phyloP scores from a whole-genome alignment of 2,113 vertebrate genomes.

The Datnioides undecimradiatus region DNA sequence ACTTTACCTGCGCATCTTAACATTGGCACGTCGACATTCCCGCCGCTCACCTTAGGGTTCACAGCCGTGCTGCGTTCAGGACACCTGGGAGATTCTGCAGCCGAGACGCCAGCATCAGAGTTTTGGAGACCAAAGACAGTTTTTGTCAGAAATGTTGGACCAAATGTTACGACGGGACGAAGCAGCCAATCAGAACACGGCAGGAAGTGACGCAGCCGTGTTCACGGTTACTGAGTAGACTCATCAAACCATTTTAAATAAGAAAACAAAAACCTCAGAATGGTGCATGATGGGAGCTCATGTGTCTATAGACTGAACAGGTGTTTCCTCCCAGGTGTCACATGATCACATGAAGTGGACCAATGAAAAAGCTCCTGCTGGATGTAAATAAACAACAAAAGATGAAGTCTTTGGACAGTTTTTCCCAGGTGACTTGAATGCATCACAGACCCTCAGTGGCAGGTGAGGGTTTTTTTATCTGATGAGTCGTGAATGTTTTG shows the following conservation, averaged over 20 bases:
- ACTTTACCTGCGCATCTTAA: conserved; percentile 41
- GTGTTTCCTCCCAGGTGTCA: not conserved
- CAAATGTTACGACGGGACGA: not conserved
- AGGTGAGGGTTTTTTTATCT: conserved; percentile 73
- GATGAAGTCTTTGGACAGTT: not conserved
- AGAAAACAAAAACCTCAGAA: no score
- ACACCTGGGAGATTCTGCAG: not conserved
- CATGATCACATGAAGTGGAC: not conserved
- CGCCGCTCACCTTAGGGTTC: conserved; percentile 16
- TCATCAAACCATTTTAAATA: no score
- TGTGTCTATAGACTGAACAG: no score
- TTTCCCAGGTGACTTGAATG: conserved; percentile 49
- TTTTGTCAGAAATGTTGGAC: not conserved
- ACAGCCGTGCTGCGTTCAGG: conserved; percentile 49
- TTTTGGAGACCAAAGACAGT: not conserved
- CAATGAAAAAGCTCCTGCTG: not conserved
- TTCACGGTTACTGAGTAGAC: not conserved
- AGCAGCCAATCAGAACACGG: not conserved
- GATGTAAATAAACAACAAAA: not conserved
- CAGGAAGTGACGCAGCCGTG: not conserved
- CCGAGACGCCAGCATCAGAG: no score
- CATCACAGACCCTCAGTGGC: conserved; percentile 12
- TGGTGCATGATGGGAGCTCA: no score
- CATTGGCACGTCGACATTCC: conserved; percentile 53
- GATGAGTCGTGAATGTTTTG: conserved; percentile 84